Evolutionary conservation across 92 coral and sea anemone species (phyloP), one percentile per base, ranked within the genome.

Genomic region (Hydrozoanthus gracilis): DNA sequence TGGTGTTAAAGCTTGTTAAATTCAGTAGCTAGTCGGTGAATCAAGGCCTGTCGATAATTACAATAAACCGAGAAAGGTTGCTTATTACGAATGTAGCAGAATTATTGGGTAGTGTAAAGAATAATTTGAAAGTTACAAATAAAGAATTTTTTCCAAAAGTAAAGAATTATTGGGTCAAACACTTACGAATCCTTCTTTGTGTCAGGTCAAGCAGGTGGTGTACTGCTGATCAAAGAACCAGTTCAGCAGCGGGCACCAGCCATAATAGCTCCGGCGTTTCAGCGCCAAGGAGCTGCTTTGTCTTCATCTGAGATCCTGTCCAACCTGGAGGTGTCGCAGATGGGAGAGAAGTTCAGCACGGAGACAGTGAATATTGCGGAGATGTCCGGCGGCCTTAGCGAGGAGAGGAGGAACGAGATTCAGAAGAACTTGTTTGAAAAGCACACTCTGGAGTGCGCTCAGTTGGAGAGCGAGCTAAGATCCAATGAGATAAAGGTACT

Each of bases 361-460:
- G 99, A 95, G 84, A 91, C 90, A 13, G 95, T 96, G 86, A 96
- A 95, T 67, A 92, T 96, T 71, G 92, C 99, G 46, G 99, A 94
- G 47, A 86, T 96, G 15, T 83, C 95, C 61, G 99, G 99, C 14
- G 91, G 90, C 6, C 86, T 95, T 89, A 93, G 95, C 27, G 94
- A 96, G 89, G 99, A 92, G 84, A 93, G 93, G 82, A 92, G 98
- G 39, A 93, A 92, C 79, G 96, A 95, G 75, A 95, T 96, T 55
- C 87, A 90, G 16, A 96, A 92, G 82, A 95, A 87, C 82, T 71
- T 96, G 90, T 84, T 92, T 73, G 99, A 96, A 89, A 96, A 96
- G 70, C 99, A 96, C 91, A 95, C 99, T n/a, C 78, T 96, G 88
- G 99, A 96, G 72, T 93, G 98, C 76, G 98, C 96, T 14, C 97